phyloP scores from a whole-genome alignment of 1,140 invertebrate species.

The Drosophila baimaii region DNA sequence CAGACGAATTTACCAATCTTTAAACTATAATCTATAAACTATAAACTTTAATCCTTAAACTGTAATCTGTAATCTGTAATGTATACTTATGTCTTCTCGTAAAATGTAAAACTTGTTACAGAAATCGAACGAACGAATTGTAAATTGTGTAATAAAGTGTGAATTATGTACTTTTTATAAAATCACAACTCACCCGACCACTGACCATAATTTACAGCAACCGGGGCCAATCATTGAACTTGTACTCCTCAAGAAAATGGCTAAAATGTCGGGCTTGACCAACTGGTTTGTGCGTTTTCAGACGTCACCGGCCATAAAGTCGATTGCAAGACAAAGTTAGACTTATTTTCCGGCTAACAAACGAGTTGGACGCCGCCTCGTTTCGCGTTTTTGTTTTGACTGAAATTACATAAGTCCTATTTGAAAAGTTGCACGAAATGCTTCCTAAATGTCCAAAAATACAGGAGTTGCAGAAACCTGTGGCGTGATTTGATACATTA shows the following conservation, averaged over 20 bases:
- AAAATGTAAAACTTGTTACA: conserved; percentile 61
- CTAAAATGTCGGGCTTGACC: conserved; percentile 48
- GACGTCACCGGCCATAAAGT: conserved; percentile 40
- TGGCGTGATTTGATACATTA: conserved; percentile 38
- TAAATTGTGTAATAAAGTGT: conserved; percentile 79
- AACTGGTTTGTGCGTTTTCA: conserved; percentile 70
- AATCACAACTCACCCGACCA: conserved; percentile 60
- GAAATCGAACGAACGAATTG: conserved; percentile 65
- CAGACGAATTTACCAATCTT: conserved; percentile 73
- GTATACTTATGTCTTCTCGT: conserved; percentile 48
- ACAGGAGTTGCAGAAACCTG: conserved; percentile 15
- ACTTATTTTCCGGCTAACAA: conserved; percentile 67
- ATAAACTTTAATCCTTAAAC: conserved; percentile 34
- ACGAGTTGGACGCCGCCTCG: conserved; percentile 55
- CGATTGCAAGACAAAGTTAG: conserved; percentile 52
- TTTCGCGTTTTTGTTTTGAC: conserved; percentile 49
- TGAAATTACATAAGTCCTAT: conserved; percentile 61
- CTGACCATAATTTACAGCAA: conserved; percentile 27
- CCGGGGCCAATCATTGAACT: conserved; percentile 73
- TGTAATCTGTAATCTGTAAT: conserved; percentile 48
- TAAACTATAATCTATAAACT: conserved; percentile 49
- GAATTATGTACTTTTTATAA: conserved; percentile 84
- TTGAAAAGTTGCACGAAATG: conserved; percentile 39
- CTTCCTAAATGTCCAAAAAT: conserved; percentile 67
- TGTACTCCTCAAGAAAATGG: conserved; percentile 57